Base-by-base conservation (phyloP, 2,888 invertebrate species). In the Euzetes globulus region DNA sequence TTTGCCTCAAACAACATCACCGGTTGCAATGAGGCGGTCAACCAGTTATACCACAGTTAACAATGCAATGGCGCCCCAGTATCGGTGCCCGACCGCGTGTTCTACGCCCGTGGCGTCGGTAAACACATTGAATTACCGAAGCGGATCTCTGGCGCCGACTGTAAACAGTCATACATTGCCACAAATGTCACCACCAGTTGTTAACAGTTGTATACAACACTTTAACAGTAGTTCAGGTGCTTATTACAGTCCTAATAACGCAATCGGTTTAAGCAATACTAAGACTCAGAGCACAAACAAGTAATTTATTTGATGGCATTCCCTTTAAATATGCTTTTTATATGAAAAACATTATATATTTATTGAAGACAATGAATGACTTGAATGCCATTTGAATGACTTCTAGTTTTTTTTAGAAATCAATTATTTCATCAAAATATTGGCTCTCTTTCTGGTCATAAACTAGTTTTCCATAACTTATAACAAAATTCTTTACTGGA, bases 381-480 rank as follows among this genome's bases (percentile, higher is more conserved):
- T 47, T 7, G 17, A 15, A 6, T 9, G 58, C 6, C 27, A 25
- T 22, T 27, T 25, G 15, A 58, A 25, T 58, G 58, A 58, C 58
- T 22, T 58, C 5, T 58, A 58, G 22, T 58, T 58, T 58, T 22
- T 58, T 58, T n/a, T n/a, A n/a, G n/a, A n/a, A 15, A 41, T 41
- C 41, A 19, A 52, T 11, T 19, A 17, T 52, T 58, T 58, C 9
- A 58, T 58, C 4, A 3, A 27, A 47, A 3, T 3, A 47, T 17
- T 41, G 11, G 47, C 47, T 17, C 58, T 58, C 22, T 58, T 27
- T 58, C 58, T 58, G 58, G 58, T 58, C 58, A 58, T 58, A 22
- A 22, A 58, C 58, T 58, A 58, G 58, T 58, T 58, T 58, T 27
- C 58, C n/a, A 58, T 58, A 7, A 11, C 15, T 58, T 58, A 58